Conservation (phyloP, 2,113 vertebrate genomes). For the Zosterops hypoxanthus region DNA sequence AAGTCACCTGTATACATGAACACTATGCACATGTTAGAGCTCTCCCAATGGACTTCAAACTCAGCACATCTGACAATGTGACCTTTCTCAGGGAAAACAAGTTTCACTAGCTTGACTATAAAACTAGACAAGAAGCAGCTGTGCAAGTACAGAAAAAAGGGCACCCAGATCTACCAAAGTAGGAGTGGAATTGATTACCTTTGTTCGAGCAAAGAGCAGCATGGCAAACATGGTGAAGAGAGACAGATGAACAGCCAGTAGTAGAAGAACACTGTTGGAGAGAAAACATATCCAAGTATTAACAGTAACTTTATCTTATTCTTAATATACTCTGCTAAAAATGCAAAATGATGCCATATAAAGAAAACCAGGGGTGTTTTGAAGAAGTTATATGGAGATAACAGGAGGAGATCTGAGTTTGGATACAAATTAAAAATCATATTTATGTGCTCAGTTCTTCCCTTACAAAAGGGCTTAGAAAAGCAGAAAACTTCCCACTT, state of each 20-base stretch:
- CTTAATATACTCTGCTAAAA: background rate
- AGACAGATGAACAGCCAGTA: slow-evolving; percentile 88
- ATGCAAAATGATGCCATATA: background rate
- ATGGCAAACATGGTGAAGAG: slow-evolving; percentile 95
- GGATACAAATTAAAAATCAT: background rate
- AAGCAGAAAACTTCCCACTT: background rate
- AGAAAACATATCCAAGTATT: background rate
- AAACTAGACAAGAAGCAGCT: background rate
- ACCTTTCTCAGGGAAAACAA: background rate
- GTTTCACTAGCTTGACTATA: background rate
- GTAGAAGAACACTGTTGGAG: slow-evolving; percentile 84
- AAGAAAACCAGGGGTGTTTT: background rate
- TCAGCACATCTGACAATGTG: background rate
- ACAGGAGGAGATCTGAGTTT: background rate
- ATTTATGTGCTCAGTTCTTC: background rate
- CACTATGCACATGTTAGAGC: fast-evolving
- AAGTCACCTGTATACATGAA: background rate
- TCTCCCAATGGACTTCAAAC: background rate
- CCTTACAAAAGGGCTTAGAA: background rate
- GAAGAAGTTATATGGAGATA: background rate
- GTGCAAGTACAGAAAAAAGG: background rate
- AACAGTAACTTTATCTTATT: background rate
- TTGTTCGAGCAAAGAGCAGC: slow-evolving; percentile 88
- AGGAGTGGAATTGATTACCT: slow-evolving; percentile 71
- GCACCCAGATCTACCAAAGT: background rate